Conservation (phyloP, 2,113 vertebrate species). For the Albula goreensis region DNA sequence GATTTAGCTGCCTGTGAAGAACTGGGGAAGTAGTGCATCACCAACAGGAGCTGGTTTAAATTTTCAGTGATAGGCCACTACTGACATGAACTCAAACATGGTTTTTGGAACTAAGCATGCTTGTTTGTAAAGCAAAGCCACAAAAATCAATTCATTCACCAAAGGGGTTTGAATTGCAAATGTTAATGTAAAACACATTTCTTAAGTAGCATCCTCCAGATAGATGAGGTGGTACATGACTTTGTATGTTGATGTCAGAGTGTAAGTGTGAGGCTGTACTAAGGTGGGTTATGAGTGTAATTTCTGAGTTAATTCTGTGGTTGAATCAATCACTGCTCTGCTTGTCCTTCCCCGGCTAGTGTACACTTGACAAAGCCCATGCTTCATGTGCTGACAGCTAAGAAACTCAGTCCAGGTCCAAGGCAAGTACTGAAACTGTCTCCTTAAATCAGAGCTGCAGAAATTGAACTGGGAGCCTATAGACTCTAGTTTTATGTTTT, state of each 20-base stretch:
- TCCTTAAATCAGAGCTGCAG: background rate
- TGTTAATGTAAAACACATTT: conserved; percentile 10
- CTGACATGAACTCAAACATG: background rate
- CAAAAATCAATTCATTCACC: background rate
- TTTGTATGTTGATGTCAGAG: background rate
- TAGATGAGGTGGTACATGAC: background rate
- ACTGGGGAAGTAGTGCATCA: background rate
- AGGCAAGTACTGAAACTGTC: background rate
- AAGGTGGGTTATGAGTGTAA: background rate
- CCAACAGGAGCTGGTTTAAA: background rate
- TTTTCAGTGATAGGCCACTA: background rate
- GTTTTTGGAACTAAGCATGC: conserved; percentile 11
- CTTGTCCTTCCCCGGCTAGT: background rate
- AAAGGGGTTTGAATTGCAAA: background rate
- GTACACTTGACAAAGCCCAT: background rate
- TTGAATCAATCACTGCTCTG: background rate
- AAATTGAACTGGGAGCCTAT: background rate
- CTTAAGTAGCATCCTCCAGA: background rate
- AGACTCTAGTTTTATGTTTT: background rate
- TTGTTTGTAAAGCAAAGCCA: background rate
- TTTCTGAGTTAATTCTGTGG: background rate
- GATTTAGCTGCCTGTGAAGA: background rate
- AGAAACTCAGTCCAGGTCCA: background rate
- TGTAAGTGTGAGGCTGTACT: background rate
- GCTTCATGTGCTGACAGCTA: background rate